Conservation (phyloP, 2,797 vertebrate genomes). For the Harpagifer antarcticus region DNA sequence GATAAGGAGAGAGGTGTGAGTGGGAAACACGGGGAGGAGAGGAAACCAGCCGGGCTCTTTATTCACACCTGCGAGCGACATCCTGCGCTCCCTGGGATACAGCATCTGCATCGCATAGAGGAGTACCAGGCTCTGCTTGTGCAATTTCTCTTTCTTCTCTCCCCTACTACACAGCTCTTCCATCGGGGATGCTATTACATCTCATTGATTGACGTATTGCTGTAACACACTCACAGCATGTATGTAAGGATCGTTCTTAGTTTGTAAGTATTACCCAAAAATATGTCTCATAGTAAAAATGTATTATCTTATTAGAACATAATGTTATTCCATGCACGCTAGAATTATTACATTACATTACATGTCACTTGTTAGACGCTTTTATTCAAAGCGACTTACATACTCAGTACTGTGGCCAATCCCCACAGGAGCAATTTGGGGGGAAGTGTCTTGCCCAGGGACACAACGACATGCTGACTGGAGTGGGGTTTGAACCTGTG, state of each 20-base stretch:
- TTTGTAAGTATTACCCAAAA: too few relatives aligned
- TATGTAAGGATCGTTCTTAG: not conserved
- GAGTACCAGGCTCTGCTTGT: constrained; percentile 20
- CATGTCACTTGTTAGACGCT: too few relatives aligned
- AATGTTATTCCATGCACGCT: not conserved
- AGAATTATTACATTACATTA: too few relatives aligned
- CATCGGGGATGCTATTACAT: constrained; percentile 42
- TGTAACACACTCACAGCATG: constrained; percentile 18
- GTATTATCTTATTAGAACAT: too few relatives aligned
- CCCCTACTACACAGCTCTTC: constrained; percentile 35
- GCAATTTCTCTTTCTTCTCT: constrained; percentile 3
- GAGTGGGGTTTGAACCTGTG: too few relatives aligned
- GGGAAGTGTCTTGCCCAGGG: too few relatives aligned
- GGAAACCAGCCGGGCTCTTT: constrained; percentile 62
- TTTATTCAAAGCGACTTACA: too few relatives aligned
- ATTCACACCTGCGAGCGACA: constrained; percentile 75
- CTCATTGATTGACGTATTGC: constrained; percentile 37
- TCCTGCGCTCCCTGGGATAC: constrained; percentile 49
- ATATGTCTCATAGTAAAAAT: not conserved
- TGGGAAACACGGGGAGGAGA: constrained; percentile 56
- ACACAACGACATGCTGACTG: too few relatives aligned
- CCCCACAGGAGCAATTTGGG: too few relatives aligned
- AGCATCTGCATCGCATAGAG: constrained; percentile 27
- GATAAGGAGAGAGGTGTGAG: constrained; percentile 63
- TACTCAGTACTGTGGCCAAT: too few relatives aligned